Evolutionary conservation across 2,797 vertebrate species (phyloP), one percentile per base, ranked within the genome.

Genomic region (Tinamus major): DNA sequence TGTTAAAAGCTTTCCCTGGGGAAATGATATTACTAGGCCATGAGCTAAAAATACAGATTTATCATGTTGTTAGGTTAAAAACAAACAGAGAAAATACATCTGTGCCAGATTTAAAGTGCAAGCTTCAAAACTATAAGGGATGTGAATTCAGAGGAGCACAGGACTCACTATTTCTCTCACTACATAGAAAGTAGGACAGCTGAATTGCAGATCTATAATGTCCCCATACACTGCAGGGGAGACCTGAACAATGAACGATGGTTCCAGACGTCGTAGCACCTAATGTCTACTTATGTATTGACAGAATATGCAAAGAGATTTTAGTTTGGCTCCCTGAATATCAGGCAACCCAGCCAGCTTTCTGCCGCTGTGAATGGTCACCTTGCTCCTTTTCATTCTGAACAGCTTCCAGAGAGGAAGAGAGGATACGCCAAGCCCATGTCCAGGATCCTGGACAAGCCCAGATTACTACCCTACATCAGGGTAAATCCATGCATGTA

Each of bases 11-110:
- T 24, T 75, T 71, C 75, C 29, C 53, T 41, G 27, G 65, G 71
- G 65, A 94, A 75, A 59, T 29, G 13, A 79, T 82, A 33, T 44
- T 63, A 58, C 23, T 33, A 49, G 55, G 63, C 55, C 64, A 55
- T 42, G 69, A 89, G 18, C 71, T 89, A 83, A 94, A 96, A 95
- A 85, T 92, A 91, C 53, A 77, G 48, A 48, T 59, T 79, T 92
- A 64, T 83, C 37, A 17, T 76, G 56, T 68, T 70, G 44, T 39
- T 82, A 49, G 18, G 18, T 53, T 80, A 85, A 87, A 85, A 89
- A 23, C n/a, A 83, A 87, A 62, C 26, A 76, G 39, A 53, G 61
- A 67, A 76, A 51, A 10, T 26, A 3, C 44, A 37, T 68, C 23
- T 55, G 6, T 44, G 46, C 9, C 35, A 58, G 61, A 74, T 70